Evolutionary conservation across 2,888 invertebrate genomes (phyloP), one percentile per base, ranked within the genome.

Genomic region (Nemurella pictetii): DNA sequence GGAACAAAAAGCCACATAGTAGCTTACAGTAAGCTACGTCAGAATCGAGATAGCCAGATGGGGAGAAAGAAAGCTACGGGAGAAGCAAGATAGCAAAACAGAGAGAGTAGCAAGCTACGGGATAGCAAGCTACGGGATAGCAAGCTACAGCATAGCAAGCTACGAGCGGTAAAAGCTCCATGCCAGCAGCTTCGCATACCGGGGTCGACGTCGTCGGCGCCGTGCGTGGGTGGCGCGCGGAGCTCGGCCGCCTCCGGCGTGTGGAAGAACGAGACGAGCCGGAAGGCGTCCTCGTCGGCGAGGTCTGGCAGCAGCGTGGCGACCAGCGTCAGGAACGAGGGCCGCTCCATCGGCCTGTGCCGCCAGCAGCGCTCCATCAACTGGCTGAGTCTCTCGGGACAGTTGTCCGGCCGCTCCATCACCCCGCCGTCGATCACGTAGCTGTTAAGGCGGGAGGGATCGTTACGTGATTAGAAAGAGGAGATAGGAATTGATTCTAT

Each of bases 311-410:
- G 92, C 86, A 98, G 91, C 89, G 94, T 93, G 3, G 94, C 94
- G 87, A 96, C 95, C 27, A 97, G 94, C 87, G 94, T 94, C 88
- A 96, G 92, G 92, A 99, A 99, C 85, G 95, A 92, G 30, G 99
- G 99, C 85, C 99, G 92, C 83, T 93, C 92, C 55, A 92, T 91
- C 0, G 96, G 94, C 88, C 96, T 94, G 90, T 96, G 96, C 88
- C 95, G 93, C 99, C 99, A 99, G 90, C 98, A 99, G 87, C 93
- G 93, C 87, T 94, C 93, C 99, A 99, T 99, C 87, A 99, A 91
- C 87, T 94, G 93, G 91, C 97, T 98, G 90, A 99, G 92, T 88
- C 95, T 94, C 89, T 97, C 96, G 0, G 99, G 98, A 90, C 99
- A 99, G 90, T 97, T 96, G 90, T 97, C 97, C 0, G 99, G 99